These are phyloP conservation scores for Muricea muricata DNA, from an alignment of 92 coral and sea anemone species.

Conservation along the genomic window DNA sequence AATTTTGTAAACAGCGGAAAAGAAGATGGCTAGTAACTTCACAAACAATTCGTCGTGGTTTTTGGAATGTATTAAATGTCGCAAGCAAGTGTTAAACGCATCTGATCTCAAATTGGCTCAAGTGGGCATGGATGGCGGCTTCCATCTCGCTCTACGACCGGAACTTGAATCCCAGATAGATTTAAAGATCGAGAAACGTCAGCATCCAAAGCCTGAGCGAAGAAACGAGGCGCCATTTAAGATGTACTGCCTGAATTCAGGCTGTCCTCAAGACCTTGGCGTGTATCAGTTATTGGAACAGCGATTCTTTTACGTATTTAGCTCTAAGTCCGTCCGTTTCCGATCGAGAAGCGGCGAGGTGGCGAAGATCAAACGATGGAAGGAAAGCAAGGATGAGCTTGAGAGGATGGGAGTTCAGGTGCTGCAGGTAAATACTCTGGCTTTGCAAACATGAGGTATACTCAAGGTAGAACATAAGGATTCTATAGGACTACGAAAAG, in stretches of 20 bases:
- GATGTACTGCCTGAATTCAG: slow-evolving; percentile 33
- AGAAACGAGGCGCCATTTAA: slow-evolving; percentile 45
- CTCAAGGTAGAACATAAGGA: no score
- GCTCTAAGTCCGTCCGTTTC: slow-evolving; percentile 39
- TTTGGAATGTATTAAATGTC: slow-evolving; percentile 12
- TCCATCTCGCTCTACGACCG: slow-evolving; percentile 39
- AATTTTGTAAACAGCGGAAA: background rate
- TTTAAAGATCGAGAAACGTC: slow-evolving; percentile 9
- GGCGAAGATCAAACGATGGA: slow-evolving; percentile 37
- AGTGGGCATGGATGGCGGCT: slow-evolving; percentile 30
- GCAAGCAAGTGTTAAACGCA: background rate
- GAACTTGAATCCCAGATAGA: slow-evolving; percentile 36
- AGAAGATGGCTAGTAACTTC: background rate
- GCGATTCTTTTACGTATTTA: slow-evolving; percentile 34
- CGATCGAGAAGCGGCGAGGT: slow-evolving; percentile 27
- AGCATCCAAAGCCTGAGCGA: slow-evolving; percentile 47
- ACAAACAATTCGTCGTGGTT: slow-evolving; percentile 29
- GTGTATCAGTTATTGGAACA: slow-evolving; percentile 34
- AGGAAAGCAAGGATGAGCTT: slow-evolving; percentile 13
- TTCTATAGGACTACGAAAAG: no score
- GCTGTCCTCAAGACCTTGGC: slow-evolving; percentile 31
- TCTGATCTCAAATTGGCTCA: slow-evolving; percentile 20
- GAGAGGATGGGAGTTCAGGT: slow-evolving; percentile 46
- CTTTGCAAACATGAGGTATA: no score
- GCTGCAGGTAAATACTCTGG: slow-evolving; percentile 1